Base-by-base conservation (phyloP, 2,797 vertebrate species). In the Hydrolagus colliei region DNA sequence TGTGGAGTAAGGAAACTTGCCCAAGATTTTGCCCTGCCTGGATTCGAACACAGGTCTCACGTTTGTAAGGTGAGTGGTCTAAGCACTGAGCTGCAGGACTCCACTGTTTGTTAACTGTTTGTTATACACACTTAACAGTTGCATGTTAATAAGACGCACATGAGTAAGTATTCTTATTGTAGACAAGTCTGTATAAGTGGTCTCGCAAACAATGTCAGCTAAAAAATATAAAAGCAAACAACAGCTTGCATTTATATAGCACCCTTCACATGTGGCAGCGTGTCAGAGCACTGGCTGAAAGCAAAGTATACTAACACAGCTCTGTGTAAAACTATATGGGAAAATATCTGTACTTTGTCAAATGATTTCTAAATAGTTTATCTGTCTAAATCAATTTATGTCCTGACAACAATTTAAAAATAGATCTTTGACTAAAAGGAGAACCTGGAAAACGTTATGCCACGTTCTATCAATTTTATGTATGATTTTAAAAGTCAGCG, bases 381-480 rank as follows among this genome's bases (percentile, higher is more conserved):
- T 65, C 32, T 80, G 61, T 12, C 62, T 11, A n/a, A 78, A 73
- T 12, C 6, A 22, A 59, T 10, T 52, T 59, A 10, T 9, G 4
- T 5, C 41, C 9, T 14, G 59, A 63, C 62, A 61, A 61, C 9
- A 11, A 61, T n/a, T 62, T 62, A 78, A 22, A 13, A 20, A 18
- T 77, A 41, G 75, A 77, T 12, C 12, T 77, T 63, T 79, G 59
- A 79, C 11, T 61, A 63, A 79, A 78, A 8, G 7, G 78, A 80
- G 22, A 27, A 52, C 41, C 78, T 14, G 61, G 61, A 32, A 27
- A 14, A 65, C 7, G 52, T 61, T 27, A 22, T 4, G n/a, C 10
- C 20, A 74, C 2, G 20, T 73, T n/a, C 1, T 12, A 18, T 22
- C 63, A 5, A 79, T 80, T 65, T 16, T 79, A n/a, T 27, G 27